Evolutionary conservation across 2,888 invertebrate species (phyloP).

Genomic region (Heliconius charithonia): DNA sequence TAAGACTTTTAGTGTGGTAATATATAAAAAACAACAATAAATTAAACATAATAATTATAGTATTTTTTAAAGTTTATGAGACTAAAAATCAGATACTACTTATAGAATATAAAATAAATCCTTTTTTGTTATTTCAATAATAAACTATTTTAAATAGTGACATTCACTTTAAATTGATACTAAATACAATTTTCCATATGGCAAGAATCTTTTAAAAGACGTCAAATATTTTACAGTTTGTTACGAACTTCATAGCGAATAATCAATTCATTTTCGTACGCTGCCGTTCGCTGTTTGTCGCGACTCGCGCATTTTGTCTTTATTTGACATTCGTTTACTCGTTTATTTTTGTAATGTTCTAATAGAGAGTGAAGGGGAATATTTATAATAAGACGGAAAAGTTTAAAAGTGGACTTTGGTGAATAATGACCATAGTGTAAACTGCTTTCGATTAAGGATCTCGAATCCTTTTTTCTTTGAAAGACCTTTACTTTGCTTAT

Average conservation of each 20-base stretch:
- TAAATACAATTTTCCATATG: conserved; percentile 4
- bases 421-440: conserved; percentile 72
- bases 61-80: not conserved
- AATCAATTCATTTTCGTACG: conserved; percentile 61
- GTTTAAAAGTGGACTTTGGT: conserved; percentile 45
- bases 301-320: conserved; percentile 56
- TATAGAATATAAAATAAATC: not conserved
- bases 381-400: conserved; percentile 41
- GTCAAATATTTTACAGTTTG: conserved; percentile 23
- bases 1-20: not conserved
- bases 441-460: conserved; percentile 58
- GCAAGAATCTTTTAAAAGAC: not conserved
- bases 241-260: conserved; percentile 61
- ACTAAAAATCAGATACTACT: not conserved
- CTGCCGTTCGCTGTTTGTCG: conserved; percentile 48
- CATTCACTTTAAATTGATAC: not conserved
- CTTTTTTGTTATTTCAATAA: not conserved
- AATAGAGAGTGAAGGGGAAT: conserved; percentile 67
- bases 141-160: not conserved
- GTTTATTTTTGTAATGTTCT: conserved; percentile 63
- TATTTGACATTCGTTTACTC: conserved; percentile 56
- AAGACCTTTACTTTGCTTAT: conserved; percentile 38
- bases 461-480: conserved; percentile 59
- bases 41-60: too few species aligned
- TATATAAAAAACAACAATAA: not conserved